These are phyloP conservation scores for Oligia strigilis DNA, from an alignment of 2,888 invertebrate species.

Conservation along the genomic window DNA sequence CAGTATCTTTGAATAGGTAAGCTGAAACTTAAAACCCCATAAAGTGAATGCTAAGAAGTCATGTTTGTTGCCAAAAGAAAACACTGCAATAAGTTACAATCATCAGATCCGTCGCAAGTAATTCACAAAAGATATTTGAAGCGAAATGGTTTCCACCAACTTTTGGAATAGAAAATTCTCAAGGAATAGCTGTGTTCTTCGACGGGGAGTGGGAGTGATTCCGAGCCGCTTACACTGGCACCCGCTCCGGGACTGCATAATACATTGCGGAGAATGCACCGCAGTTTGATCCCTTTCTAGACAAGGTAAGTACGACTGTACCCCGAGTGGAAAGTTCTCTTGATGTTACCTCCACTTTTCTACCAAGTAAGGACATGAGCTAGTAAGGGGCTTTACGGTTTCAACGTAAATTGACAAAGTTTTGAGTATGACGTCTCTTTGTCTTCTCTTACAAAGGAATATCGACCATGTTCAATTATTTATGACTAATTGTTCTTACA, in stretches of 20 bases:
- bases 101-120: constrained; percentile 79
- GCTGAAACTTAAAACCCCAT: constrained; percentile 12
- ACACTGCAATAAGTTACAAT: constrained; percentile 76
- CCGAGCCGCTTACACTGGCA: constrained; percentile 86
- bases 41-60: constrained; percentile 26
- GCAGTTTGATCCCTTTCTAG: constrained; percentile 89
- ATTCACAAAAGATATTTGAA: constrained; percentile 82
- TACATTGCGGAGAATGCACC: constrained; percentile 89
- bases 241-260: constrained; percentile 87
- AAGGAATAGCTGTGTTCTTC: constrained; percentile 81
- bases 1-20: not conserved
- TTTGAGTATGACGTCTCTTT: constrained; percentile 86
- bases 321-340: constrained; percentile 84
- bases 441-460: constrained; percentile 84
- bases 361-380: constrained; percentile 84
- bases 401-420: constrained; percentile 88
- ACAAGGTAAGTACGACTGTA: constrained; percentile 88
- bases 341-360: constrained; percentile 87
- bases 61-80: constrained; percentile 62
- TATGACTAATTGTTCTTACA: constrained; percentile 85
- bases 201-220: constrained; percentile 81
- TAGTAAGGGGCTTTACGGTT: constrained; percentile 85
- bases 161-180: constrained; percentile 84
- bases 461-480: constrained; percentile 86
- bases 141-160: constrained; percentile 79